A percentile compares a stretch with the other conserved stretches of the same genome.
These are phyloP conservation scores for Globodera ellingtonae DNA, from an alignment of 1,140 invertebrate species.

Conservation along the genomic window DNA sequence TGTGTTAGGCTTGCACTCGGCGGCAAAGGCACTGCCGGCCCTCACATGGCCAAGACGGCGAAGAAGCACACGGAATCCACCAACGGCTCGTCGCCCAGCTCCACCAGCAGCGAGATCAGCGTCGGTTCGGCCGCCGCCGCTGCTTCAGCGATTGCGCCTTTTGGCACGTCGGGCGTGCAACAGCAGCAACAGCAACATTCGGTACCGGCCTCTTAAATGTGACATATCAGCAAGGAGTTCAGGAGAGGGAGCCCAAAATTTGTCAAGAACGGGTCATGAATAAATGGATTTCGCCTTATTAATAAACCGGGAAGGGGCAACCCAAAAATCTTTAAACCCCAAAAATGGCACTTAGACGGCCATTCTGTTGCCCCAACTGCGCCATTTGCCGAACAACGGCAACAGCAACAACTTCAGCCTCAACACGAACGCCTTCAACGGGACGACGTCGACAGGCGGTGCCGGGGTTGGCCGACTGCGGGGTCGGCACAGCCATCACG, in stretches of 20 bases:
- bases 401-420: background rate
- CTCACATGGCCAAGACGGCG: background rate
- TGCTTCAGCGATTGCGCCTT: constrained; percentile 1
- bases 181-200: background rate
- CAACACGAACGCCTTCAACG: background rate
- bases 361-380: constrained; percentile 20
- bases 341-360: background rate
- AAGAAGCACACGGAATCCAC: constrained; percentile 31
- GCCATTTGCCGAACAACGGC: constrained; percentile 1
- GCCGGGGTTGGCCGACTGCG: background rate
- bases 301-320: too few species aligned
- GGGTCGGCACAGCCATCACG: background rate
- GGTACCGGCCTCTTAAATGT: background rate
- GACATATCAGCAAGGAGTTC: too few species aligned
- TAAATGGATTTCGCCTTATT: too few species aligned
- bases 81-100: constrained; percentile 37
- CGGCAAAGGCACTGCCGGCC: background rate
- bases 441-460: background rate
- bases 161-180: background rate
- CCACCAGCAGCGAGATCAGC: constrained; percentile 37
- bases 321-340: too few species aligned
- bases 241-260: too few species aligned
- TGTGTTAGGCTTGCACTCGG: background rate
- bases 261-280: too few species aligned
- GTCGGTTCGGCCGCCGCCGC: constrained; percentile 28